Conservation (phyloP, 2,113 vertebrate genomes). For the Chaenogobius annularis region DNA sequence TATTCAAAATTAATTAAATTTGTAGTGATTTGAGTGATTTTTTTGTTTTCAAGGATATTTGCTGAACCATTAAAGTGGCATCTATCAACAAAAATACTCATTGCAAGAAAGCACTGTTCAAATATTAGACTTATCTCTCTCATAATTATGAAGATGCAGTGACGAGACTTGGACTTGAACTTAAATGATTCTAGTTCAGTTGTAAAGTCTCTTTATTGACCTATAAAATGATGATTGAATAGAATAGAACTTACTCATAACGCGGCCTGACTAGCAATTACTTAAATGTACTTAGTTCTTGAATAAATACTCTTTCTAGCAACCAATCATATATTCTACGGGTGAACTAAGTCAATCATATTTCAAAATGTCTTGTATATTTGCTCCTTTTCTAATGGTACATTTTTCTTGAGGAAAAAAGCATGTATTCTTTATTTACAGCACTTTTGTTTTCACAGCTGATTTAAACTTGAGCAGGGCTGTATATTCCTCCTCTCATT, state of each 20-base stretch:
- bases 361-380: not conserved
- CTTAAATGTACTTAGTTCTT: too few species aligned
- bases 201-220: not conserved
- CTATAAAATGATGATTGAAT: not conserved
- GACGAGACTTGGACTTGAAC: not conserved
- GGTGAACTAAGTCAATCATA: not conserved
- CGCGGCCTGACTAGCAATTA: too few species aligned
- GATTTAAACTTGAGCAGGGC: not conserved
- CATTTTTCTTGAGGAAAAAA: not conserved
- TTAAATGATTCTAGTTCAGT: not conserved
- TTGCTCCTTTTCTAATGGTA: not conserved
- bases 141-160: not conserved
- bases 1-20: not conserved
- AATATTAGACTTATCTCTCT: not conserved
- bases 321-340: not conserved
- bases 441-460: not conserved
- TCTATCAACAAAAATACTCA: too few species aligned
- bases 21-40: too few species aligned
- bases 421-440: not conserved
- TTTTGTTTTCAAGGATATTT: not conserved
- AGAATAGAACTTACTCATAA: not conserved
- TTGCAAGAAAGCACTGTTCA: not conserved
- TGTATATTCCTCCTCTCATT: slow-evolving; percentile 1
- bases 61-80: not conserved
- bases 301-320: too few species aligned